Evolutionary conservation across 2,113 vertebrate genomes (phyloP), one percentile per base, ranked within the genome.

Genomic region (Talpa occidentalis): DNA sequence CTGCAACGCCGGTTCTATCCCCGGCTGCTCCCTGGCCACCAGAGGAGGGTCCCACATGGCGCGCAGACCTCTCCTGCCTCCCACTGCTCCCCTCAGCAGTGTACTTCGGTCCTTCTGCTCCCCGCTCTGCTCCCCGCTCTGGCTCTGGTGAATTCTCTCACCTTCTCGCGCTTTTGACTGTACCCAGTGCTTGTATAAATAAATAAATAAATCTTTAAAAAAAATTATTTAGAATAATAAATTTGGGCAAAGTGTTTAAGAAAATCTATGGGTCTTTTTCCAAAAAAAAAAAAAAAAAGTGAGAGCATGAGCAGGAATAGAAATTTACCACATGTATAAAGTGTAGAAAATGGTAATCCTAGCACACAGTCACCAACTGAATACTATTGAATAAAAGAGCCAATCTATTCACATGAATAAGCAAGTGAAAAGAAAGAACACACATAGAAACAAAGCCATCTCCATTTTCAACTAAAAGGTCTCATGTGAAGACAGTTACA

Each of bases 401-500:
- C 56, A 22, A 8, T 30, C 42, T 81, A n/a, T 1, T 54, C 56
- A 37, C 54, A 80, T 74, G 94, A 85, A 95, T 91, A 90, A 94
- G 26, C 40, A 40, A 90, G 32, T 67, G 35, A 42, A 47, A n/a
- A 62, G 10, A 47, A n/a, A 62, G 8, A 22, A 73, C 47, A 80
- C 15, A 64, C 40, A 59, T 24, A 77, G 60, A 93, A 92, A 84
- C n/a, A 56, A 81, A 47, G 49, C 37, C 19, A 74, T 78, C 49
- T 94, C 37, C 66, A n/a, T 85, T 90, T 80, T 81, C 42, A 81
- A 30, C 35, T 93, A 49, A 90, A 42, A 84, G 26, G 66, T 56
- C 81, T 74, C 44, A 80, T 88, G 56, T 93, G 80, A 80, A 64
- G 47, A 81, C 52, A 84, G 88, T 91, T 97, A 73, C 86, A 91